phyloP scores from a whole-genome alignment of 2,888 invertebrate genomes.

The Xestia rhomboidea region DNA sequence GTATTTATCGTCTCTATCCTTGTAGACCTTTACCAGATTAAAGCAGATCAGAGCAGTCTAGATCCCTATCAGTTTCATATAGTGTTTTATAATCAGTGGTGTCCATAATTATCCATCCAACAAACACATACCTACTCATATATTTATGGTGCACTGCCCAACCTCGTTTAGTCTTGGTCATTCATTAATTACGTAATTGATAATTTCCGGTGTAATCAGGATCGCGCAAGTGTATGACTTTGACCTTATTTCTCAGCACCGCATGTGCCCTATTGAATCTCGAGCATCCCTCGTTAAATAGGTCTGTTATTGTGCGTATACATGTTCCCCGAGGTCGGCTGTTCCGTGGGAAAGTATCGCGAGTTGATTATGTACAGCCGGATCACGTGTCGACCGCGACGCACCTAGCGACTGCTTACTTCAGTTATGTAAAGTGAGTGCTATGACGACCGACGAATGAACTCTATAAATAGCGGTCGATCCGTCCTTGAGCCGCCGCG shows the following conservation, averaged over 20 bases:
- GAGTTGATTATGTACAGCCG: slow-evolving; percentile 69
- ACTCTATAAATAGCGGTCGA: slow-evolving; percentile 89
- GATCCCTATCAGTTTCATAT: slow-evolving; percentile 4
- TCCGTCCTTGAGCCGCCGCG: slow-evolving; percentile 89
- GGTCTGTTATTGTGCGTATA: slow-evolving; percentile 76
- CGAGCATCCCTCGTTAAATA: slow-evolving; percentile 73
- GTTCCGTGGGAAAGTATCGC: slow-evolving; percentile 82
- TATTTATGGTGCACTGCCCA: slow-evolving; percentile 7
- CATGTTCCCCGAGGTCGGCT: slow-evolving; percentile 71
- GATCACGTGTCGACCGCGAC: slow-evolving; percentile 78
- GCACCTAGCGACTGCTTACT: slow-evolving; percentile 81
- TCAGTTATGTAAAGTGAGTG: slow-evolving; percentile 88
- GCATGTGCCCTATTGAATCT: slow-evolving; percentile 63
- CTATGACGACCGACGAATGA: slow-evolving; percentile 87
- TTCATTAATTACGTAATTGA: slow-evolving; percentile 39
- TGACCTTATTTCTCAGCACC: slow-evolving; percentile 70
- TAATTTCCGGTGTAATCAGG: slow-evolving; percentile 51
- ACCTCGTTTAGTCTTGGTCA: slow-evolving; percentile 20
- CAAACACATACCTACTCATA: neutral
- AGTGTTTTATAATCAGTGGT: neutral
- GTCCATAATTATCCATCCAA: slow-evolving; percentile 2
- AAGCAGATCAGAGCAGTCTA: neutral
- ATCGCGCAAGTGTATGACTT: slow-evolving; percentile 65
- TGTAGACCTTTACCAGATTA: too few relatives aligned
- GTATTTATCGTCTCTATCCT: neutral